These are phyloP conservation scores for Callyntrura guangdongensis DNA, from an alignment of 2,888 invertebrate genomes.

Conservation along the genomic window DNA sequence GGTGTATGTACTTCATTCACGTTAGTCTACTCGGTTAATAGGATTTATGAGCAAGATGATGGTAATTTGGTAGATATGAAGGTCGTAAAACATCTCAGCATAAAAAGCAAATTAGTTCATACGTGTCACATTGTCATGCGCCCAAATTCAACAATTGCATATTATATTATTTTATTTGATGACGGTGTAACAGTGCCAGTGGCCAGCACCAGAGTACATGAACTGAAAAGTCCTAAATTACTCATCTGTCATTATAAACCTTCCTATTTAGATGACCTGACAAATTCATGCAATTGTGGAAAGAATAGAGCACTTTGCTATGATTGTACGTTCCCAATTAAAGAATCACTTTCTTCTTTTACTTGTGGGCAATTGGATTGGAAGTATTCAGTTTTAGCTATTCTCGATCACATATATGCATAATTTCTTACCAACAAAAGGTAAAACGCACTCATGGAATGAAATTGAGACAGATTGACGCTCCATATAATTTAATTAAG, in stretches of 20 bases:
- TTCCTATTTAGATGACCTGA: not conserved
- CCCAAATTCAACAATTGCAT: not conserved
- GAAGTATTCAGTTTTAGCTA: not conserved
- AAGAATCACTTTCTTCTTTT: not conserved
- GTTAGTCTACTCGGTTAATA: not conserved
- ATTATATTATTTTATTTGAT: not conserved
- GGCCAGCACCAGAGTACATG: not conserved
- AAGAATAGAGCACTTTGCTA: not conserved
- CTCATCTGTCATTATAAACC: not conserved
- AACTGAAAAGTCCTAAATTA: slow-evolving; percentile 3
- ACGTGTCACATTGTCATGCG: not conserved
- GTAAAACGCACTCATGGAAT: no score
- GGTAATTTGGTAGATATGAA: slow-evolving; percentile 18
- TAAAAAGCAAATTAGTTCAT: slow-evolving; percentile 21
- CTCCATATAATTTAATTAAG: no score
- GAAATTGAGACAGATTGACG: no score
- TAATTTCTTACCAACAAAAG: no score
- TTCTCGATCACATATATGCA: no score
- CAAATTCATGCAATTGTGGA: not conserved
- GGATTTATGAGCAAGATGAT: slow-evolving; percentile 16
- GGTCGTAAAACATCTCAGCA: not conserved
- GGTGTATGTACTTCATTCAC: not conserved
- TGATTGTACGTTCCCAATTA: not conserved
- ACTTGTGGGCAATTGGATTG: not conserved
- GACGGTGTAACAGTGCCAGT: not conserved